Evolutionary conservation across 35 echinoderm and acorn worm genomes (phyloP), one percentile per base, ranked within the genome.

Genomic region (Amphiura filiformis): DNA sequence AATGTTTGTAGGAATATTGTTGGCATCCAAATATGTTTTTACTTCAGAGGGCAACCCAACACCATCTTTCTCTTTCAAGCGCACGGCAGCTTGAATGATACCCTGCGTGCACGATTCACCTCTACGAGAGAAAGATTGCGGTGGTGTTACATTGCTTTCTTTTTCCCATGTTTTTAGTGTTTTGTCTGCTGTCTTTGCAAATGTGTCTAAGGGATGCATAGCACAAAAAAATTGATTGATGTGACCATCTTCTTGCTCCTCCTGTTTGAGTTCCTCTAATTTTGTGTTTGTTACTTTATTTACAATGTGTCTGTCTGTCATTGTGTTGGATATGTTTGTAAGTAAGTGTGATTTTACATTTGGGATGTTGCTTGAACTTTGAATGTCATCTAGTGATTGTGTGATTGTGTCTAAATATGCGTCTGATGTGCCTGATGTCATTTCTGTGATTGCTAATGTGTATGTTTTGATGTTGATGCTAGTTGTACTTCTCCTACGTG

Each of bases 191-290:
- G 80, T 40, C 40, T 82, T 82, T 39, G 80, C 80, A 82, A 82
- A 82, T 17, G 80, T 82, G 1, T 82, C 80, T 4, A 82, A 23
- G 2, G 80, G 80, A 35, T 82, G 80, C 80, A 82, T 82, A 15
- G 37, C 80, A 40, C 80, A 82, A 42, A 82, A 82, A 82, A 82
- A 82, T 32, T 82, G n/a, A 28, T 82, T 82, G 23, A 82, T 31
- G 38, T 40, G 36, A 11, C 22, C 1, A 44, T 40, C 61, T n/a
- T 70, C 28, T 26, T 41, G 17, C 9, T 44, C 80, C 14, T 82
- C 39, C 14, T 23, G 42, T 30, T 34, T 82, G 15, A 30, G 42
- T 13, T 82, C n/a, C n/a, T 41, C 1, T 22, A 82, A 22, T 82
- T 82, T 44, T 26, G 11, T 22, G n/a, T 82, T 82, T 26, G 42